Evolutionary conservation across 2,888 invertebrate species (phyloP).

Genomic region (Morpho deidamia): DNA sequence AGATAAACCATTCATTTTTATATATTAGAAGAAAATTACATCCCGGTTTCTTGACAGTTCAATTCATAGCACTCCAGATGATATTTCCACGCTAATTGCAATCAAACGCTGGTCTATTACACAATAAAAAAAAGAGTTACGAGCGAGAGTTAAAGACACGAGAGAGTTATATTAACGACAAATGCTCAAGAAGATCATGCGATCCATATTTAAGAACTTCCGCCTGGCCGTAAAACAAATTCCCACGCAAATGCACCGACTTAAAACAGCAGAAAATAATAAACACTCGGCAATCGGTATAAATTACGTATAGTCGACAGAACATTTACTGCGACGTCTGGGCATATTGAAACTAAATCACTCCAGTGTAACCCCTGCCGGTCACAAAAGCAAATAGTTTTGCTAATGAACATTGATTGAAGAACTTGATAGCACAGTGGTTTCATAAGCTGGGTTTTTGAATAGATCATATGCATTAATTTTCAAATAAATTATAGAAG

Average conservation of each 20-base stretch:
- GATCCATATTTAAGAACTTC: conserved; percentile 34
- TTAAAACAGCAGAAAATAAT: conserved; percentile 57
- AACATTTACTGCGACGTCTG: conserved; percentile 53
- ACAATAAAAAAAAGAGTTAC: too few species aligned
- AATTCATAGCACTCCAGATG: background rate
- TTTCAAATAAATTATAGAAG: too few species aligned
- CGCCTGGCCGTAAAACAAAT: conserved; percentile 36
- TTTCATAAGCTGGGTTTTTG: too few species aligned
- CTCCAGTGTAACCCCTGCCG: conserved; percentile 50
- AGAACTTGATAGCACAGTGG: conserved; percentile 10
- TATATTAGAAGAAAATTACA: too few species aligned
- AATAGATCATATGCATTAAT: too few species aligned
- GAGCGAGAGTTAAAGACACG: too few species aligned
- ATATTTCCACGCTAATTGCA: too few species aligned
- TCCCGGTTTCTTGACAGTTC: background rate
- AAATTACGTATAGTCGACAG: conserved; percentile 56
- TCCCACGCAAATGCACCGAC: conserved; percentile 47
- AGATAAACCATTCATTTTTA: too few species aligned
- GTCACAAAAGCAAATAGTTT: conserved; percentile 47
- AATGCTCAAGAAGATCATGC: conserved; percentile 8
- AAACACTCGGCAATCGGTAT: conserved; percentile 58
- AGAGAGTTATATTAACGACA: background rate
- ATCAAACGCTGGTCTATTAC: too few species aligned
- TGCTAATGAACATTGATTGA: conserved; percentile 65
- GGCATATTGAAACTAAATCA: conserved; percentile 69